Evolutionary conservation across 2,888 invertebrate species (phyloP).

Genomic region (Drosophila subsilvestris): DNA sequence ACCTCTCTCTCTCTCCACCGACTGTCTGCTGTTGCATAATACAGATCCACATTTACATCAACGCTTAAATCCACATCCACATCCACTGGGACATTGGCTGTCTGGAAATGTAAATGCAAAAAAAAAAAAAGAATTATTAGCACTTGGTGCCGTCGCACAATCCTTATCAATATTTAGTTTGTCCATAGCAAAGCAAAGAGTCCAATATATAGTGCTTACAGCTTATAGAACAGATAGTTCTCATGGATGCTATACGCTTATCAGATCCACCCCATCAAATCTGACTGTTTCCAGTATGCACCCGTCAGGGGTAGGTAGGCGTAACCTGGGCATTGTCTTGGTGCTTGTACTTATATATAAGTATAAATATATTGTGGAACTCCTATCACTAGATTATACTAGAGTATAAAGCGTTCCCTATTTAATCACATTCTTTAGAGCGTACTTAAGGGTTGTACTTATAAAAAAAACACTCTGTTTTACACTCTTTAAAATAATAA

Average conservation of each 20-base stretch:
- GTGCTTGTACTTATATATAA: background rate
- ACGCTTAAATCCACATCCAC: slow-evolving; percentile 14
- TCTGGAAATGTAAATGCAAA: slow-evolving; percentile 31
- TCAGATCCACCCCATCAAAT: slow-evolving; percentile 8
- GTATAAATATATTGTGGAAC: background rate
- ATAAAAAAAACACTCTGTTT: background rate
- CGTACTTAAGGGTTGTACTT: background rate
- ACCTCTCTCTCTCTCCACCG: slow-evolving; percentile 23
- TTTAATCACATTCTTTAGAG: background rate
- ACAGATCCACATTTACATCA: slow-evolving; percentile 20
- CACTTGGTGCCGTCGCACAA: background rate
- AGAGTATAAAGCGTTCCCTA: too few relatives aligned
- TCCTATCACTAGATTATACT: background rate
- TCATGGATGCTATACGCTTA: slow-evolving; percentile 3
- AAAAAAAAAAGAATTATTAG: slow-evolving; percentile 16
- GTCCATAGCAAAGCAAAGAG: background rate
- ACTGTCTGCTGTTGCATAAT: slow-evolving; percentile 40
- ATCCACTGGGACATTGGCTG: slow-evolving; percentile 23
- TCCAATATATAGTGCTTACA: slow-evolving; percentile 12
- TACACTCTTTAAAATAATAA: too few relatives aligned
- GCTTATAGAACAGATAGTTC: slow-evolving; percentile 18
- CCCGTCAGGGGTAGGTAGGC: background rate
- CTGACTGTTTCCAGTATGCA: slow-evolving; percentile 31
- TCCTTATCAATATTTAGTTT: slow-evolving; percentile 20
- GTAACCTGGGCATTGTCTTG: slow-evolving; percentile 1